Base-by-base conservation (phyloP, 2,888 invertebrate genomes). In the Hedya salicella region DNA sequence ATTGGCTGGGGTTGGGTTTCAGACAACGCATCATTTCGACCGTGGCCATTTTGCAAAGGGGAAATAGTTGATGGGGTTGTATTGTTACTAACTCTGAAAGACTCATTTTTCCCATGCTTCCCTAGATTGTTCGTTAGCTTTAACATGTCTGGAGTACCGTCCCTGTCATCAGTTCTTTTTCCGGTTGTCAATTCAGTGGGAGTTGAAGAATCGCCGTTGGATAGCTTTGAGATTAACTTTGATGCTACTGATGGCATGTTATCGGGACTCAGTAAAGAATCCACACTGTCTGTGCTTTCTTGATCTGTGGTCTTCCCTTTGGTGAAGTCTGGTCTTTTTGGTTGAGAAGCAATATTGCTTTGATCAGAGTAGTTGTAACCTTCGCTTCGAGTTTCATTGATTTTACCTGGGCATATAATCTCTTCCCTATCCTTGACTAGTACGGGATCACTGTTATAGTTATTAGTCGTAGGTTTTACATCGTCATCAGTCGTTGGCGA, bases 31-130 rank as follows among this genome's bases (percentile, higher is more conserved):
- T 57, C 57, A 6, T 32, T 32, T 17, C 57, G 44, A 8, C 57
- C 57, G 69, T 93, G 92, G 0, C 93, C 93, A 60, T 92, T 92
- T 69, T 89, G 88, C 54, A 92, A 73, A 0, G 92, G 92, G 0
- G 93, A 93, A 71, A 91, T 91, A 0, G 92, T 92, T 0, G 93
- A 92, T 0, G 92, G 91, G 5, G 92, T 92, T 5, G 89, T 89
- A 1, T 82, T 86, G 49, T 89, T 92, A 70, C 88, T 91, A 3
- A 75, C 82, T 65, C 88, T 77, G 69, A 88, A 92, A 0, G 86
- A 87, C 25, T 91, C 92, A 39, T 84, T 87, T 73, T 90, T 90
- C 1, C 76, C 79, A 46, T 82, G 78, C 59, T 86, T 87, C 0
- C 76, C 78, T 75, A 87, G 88, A 52, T 75, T 80, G 0, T 78